Base-by-base conservation (phyloP, 92 coral and sea anemone genomes). In the Pocillopora grandis region DNA sequence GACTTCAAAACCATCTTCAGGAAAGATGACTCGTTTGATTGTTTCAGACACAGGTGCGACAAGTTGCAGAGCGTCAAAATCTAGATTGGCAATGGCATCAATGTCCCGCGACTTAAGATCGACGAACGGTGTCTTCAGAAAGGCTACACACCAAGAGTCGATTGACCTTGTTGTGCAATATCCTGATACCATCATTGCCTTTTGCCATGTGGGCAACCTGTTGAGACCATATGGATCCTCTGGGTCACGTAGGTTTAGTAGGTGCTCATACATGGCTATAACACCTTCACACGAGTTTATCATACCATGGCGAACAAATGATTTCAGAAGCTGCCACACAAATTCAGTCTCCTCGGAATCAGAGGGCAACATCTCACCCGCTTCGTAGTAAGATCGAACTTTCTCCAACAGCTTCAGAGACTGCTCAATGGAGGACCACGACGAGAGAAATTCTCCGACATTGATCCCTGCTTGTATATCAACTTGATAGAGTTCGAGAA, bases 81-180 rank as follows among this genome's bases (percentile, higher is more conserved):
- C 80, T 31, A 92, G 80, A 60, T 87, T 82, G 37, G 73, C 81
- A 64, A 92, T 89, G 35, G 90, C 90, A 83, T 92, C 92, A 31
- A 89, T 49, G 64, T 92, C 92, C 20, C 95, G 87, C 52, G 92
- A 86, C 13, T 75, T 72, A 7, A 79, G 76, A 11, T 92, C 74
- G 12, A 73, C 55, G 2, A 63, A 55, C 4, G 86, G 86, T 0
- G 90, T 71, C 11, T 76, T 77, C 62, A 92, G 62, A 71, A 92
- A 74, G 10, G 90, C 87, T 42, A 84, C 82, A 75, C 92, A 92
- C 95, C 95, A 92, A 8, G 89, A 79, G 75, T 92, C 85, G 35
- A 89, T 89, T 19, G 72, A 83, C n/a, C 19, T 74, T 31, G 62
- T 31, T 17, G 92, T 19, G 48, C 74, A 83, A 12, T 86, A 88